Conservation (phyloP, 2,888 invertebrate species). For the Sceliomorpha sp. region DNA sequence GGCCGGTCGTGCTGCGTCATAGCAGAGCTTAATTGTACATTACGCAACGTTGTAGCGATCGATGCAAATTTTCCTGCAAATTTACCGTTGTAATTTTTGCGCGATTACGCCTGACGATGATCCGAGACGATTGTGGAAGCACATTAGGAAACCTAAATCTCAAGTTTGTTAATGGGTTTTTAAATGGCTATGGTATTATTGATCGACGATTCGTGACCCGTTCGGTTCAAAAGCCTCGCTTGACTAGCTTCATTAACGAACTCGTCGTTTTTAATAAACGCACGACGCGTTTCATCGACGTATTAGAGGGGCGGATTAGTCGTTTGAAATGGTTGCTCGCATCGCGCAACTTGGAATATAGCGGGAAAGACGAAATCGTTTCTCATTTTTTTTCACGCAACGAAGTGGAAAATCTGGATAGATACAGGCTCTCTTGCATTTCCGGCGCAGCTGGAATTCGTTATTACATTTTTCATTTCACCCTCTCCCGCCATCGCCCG, state of each 20-base stretch:
- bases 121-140: too few species aligned
- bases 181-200: neutral
- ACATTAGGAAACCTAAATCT: too few species aligned
- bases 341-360: neutral
- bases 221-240: too few species aligned
- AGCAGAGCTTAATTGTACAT: too few species aligned
- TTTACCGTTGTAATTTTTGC: too few species aligned
- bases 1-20: too few species aligned
- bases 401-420: conserved; percentile 34
- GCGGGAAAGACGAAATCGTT: conserved; percentile 3
- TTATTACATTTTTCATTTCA: conserved; percentile 53
- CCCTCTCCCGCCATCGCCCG: conserved; percentile 14
- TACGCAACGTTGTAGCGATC: too few species aligned
- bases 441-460: conserved; percentile 48
- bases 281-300: neutral
- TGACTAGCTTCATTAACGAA: too few species aligned
- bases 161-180: neutral
- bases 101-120: too few species aligned
- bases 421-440: conserved; percentile 23
- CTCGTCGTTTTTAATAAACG: too few species aligned
- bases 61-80: too few species aligned
- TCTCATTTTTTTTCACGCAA: conserved; percentile 22
- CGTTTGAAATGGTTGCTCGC: neutral
- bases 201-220: too few species aligned
- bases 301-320: conserved; percentile 2